A percentile compares a stretch with the other conserved stretches of the same genome.
Evolutionary conservation across 2,888 invertebrate genomes (phyloP).

Genomic region (Netelia inedita): DNA sequence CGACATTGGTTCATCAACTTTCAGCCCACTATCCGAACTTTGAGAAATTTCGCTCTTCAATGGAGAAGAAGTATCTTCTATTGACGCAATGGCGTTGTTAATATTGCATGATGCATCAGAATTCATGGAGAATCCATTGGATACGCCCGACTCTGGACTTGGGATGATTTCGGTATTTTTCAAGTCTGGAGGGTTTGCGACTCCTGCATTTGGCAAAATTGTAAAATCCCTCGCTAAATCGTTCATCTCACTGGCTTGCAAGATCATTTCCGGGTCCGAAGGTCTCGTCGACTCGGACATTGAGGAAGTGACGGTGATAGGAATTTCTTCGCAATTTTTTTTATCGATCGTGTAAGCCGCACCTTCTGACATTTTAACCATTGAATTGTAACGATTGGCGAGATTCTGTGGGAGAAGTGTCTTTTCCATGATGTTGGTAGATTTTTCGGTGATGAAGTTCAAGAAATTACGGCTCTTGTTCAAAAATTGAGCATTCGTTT

Average conservation of each 20-base stretch:
- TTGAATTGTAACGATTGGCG: constrained; percentile 74
- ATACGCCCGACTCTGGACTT: background rate
- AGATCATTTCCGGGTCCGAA: constrained; percentile 14
- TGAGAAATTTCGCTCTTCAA: constrained; percentile 18
- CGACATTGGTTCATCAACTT: background rate
- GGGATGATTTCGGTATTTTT: background rate
- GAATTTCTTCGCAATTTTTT: constrained; percentile 55
- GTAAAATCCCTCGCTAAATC: constrained; percentile 24
- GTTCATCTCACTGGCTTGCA: background rate
- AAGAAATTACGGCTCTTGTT: constrained; percentile 82
- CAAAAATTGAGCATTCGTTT: constrained; percentile 81
- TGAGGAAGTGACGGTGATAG: constrained; percentile 30
- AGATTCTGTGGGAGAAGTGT: constrained; percentile 81
- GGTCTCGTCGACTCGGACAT: background rate
- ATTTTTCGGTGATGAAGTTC: constrained; percentile 82
- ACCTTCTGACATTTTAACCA: constrained; percentile 51
- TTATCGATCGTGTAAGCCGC: constrained; percentile 46
- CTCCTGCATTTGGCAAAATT: constrained; percentile 22
- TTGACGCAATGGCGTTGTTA: background rate
- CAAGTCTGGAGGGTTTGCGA: background rate
- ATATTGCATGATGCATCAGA: background rate
- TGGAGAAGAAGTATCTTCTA: background rate
- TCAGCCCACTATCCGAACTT: background rate
- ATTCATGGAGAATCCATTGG: constrained; percentile 14
- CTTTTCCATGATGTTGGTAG: constrained; percentile 83